Percentiles rank a stretch among this genome's conserved stretches.
phyloP scores from a whole-genome alignment of 2,888 invertebrate genomes.

The Argyra leucocephala region DNA sequence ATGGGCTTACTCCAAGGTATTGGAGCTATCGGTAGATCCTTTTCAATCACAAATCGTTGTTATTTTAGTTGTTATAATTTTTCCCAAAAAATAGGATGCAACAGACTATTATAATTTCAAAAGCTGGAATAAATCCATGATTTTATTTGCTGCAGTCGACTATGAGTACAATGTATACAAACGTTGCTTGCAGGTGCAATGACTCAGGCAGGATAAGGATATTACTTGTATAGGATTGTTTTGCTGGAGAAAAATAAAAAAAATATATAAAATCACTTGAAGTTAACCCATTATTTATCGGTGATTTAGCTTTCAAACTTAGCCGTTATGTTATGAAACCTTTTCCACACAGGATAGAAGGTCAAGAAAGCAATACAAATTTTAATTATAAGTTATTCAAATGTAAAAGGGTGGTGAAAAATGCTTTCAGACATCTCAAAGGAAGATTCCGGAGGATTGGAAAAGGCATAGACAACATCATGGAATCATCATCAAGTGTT shows the following conservation, averaged over 20 bases:
- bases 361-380: background rate
- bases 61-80: background rate
- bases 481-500: background rate
- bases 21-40: background rate
- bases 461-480: background rate
- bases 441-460: background rate
- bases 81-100: constrained; percentile 8
- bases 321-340: constrained; percentile 8
- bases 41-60: background rate
- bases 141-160: constrained; percentile 11
- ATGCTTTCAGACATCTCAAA: background rate
- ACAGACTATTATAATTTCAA: constrained; percentile 8
- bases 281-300: background rate
- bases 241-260: too few relatives aligned
- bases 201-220: background rate
- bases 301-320: constrained; percentile 4
- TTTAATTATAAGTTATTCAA: background rate
- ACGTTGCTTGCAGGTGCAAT: background rate
- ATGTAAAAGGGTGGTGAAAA: background rate
- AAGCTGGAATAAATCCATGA: background rate
- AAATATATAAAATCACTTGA: too few relatives aligned
- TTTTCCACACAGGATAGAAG: background rate
- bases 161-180: background rate
- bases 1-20: background rate
- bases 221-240: background rate